Base-by-base conservation (phyloP, 2,888 invertebrate genomes). In the Cerceris ruficornis region DNA sequence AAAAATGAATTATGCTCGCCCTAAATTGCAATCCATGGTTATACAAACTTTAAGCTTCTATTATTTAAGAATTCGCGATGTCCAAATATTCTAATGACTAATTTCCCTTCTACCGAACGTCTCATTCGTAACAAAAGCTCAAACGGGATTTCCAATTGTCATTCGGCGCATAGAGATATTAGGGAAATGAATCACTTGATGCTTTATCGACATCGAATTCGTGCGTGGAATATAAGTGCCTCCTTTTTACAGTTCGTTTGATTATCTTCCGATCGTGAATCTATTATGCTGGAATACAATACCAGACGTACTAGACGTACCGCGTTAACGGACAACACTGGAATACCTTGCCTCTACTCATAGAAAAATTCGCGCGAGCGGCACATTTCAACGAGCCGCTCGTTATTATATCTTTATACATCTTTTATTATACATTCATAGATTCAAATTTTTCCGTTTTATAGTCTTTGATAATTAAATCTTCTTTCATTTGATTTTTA, bases 221-320 rank as follows among this genome's bases (percentile, higher is more conserved):
- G 77, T 78, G 77, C 77, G 59, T 55, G 46, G 74, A 80, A 80
- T 72, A 74, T 74, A 55, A 50, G 52, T 52, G 58, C 55, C 50
- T 66, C 11, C 58, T 69, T 69, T 74, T 73, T 74, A 78, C 79
- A 78, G 78, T 78, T 74, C 73, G 79, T 78, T 74, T 74, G 66
- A 78, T 80, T 80, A 80, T 69, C 79, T 64, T 46, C 15, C 74
- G 69, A 80, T 78, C 79, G 62, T 69, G 79, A 69, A 74, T 79
- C 66, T 60, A 79, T 79, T 73, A 69, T 66, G 61, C 46, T 57
- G 28, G 74, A 79, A 80, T 69, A 80, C 79, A 80, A 80, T 80
- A 74, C 66, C 65, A 41, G 54, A 4, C 17, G 52, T 28, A 55
- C 42, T 60, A 71, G 78, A 77, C 66, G 55, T 55, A 55, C 43